These are phyloP conservation scores for Girardinichthys multiradiatus DNA, from an alignment of 2,113 vertebrate genomes.

Conservation along the genomic window DNA sequence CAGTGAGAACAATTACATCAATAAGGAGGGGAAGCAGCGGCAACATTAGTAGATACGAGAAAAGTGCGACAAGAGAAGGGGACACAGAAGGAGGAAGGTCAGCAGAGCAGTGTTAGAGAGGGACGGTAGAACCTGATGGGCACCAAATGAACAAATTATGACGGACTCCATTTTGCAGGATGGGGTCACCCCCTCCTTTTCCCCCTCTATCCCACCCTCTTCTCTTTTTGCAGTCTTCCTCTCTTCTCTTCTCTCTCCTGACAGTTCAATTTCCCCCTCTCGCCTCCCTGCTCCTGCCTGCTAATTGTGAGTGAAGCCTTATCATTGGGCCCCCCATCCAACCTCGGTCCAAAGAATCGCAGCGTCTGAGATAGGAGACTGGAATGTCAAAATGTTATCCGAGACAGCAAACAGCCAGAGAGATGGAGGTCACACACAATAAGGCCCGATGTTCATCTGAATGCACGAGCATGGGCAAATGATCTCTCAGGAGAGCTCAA, in stretches of 20 bases:
- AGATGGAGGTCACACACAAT: constrained; percentile 82
- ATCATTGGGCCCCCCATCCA: constrained; percentile 89
- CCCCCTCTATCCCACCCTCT: constrained; percentile 78
- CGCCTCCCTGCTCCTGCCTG: constrained; percentile 96
- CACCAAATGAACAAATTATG: constrained; percentile 99
- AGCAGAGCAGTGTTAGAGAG: constrained; percentile 89
- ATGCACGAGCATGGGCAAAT: constrained; percentile 51
- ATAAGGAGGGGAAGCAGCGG: constrained; percentile 29
- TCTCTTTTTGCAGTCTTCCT: constrained; percentile 80
- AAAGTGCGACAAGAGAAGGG: constrained; percentile 39
- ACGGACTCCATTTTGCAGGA: constrained; percentile 98
- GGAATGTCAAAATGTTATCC: constrained; percentile 98
- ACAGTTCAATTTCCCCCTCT: constrained; percentile 99
- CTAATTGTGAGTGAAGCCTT: constrained; percentile 99
- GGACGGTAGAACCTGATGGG: constrained; percentile 95
- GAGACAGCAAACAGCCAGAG: constrained; percentile 82
- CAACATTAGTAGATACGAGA: constrained; percentile 48
- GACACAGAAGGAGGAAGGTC: constrained; percentile 89
- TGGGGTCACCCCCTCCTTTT: constrained; percentile 78
- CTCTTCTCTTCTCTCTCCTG: constrained; percentile 90
- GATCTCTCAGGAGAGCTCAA: constrained; percentile 13
- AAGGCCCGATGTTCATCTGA: constrained; percentile 81
- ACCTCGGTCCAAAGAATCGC: constrained; percentile 64
- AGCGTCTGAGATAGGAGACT: constrained; percentile 86
- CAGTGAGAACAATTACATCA: constrained; percentile 7